Evolutionary conservation across 2,797 vertebrate species (phyloP).

Genomic region (Scyliorhinus canicula): DNA sequence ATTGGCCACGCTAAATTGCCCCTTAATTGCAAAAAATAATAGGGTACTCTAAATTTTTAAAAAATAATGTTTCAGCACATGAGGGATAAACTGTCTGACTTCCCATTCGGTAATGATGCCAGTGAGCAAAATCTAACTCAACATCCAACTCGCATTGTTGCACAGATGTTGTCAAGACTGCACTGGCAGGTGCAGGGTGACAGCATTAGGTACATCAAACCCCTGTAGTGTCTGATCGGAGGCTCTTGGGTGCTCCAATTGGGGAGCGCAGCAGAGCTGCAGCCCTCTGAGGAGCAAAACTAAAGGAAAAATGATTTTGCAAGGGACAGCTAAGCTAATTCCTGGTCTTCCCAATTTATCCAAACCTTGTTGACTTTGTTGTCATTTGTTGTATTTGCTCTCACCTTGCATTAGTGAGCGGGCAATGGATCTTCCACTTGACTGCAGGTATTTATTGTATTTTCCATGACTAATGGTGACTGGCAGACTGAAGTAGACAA

Average conservation of each 20-base stretch:
- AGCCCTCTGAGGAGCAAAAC: background rate
- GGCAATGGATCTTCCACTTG: background rate
- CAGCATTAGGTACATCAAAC: background rate
- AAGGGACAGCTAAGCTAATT: background rate
- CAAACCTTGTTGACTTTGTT: background rate
- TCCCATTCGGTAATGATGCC: background rate
- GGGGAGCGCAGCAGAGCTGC: background rate
- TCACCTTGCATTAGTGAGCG: background rate
- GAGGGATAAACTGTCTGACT: background rate
- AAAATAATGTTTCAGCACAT: background rate
- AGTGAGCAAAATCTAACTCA: background rate
- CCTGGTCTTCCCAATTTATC: background rate
- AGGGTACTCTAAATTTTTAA: too few relatives aligned
- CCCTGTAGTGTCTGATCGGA: background rate
- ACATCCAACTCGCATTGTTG: background rate
- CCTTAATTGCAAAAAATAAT: too few relatives aligned
- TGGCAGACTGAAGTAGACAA: background rate
- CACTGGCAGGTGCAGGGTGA: background rate
- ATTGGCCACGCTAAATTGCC: too few relatives aligned
- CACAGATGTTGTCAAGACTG: background rate
- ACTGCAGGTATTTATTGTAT: background rate
- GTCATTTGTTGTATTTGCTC: background rate
- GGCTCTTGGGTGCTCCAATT: background rate
- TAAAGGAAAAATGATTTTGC: background rate
- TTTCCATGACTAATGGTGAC: background rate